Evolutionary conservation across 2,113 vertebrate species (phyloP).

Genomic region (Carlito syrichta): DNA sequence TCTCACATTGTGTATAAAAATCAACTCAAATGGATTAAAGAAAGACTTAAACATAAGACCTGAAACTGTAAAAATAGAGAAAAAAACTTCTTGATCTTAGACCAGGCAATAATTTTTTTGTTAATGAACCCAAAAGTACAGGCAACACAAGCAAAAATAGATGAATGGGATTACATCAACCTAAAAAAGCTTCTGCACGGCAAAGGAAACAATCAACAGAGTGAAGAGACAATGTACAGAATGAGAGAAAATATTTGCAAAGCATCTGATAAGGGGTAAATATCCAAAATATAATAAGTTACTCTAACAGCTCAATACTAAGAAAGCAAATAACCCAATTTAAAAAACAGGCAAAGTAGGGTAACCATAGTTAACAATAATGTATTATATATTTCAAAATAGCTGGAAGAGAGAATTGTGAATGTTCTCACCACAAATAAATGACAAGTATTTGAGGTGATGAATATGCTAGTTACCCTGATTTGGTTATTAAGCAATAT

Average conservation of each 20-base stretch:
- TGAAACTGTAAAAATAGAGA: background rate
- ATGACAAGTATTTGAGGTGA: background rate
- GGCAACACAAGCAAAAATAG: background rate
- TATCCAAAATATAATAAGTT: background rate
- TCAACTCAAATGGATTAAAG: background rate
- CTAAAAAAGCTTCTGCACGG: background rate
- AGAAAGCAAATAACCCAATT: background rate
- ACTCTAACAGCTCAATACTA: background rate
- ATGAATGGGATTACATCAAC: background rate
- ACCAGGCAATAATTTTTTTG: background rate
- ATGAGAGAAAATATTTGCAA: background rate
- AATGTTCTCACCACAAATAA: background rate
- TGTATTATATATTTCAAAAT: background rate
- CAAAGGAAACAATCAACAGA: background rate
- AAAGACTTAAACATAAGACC: background rate
- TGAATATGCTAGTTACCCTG: background rate
- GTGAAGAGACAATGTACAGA: background rate
- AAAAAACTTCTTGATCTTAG: background rate
- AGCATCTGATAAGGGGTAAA: background rate
- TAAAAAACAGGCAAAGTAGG: background rate
- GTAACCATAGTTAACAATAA: background rate
- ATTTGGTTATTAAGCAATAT: background rate
- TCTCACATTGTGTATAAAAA: background rate
- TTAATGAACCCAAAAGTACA: background rate
- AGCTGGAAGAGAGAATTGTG: background rate